These are phyloP conservation scores for Babylonia areolata DNA, from an alignment of 1,140 invertebrate genomes.

Conservation along the genomic window DNA sequence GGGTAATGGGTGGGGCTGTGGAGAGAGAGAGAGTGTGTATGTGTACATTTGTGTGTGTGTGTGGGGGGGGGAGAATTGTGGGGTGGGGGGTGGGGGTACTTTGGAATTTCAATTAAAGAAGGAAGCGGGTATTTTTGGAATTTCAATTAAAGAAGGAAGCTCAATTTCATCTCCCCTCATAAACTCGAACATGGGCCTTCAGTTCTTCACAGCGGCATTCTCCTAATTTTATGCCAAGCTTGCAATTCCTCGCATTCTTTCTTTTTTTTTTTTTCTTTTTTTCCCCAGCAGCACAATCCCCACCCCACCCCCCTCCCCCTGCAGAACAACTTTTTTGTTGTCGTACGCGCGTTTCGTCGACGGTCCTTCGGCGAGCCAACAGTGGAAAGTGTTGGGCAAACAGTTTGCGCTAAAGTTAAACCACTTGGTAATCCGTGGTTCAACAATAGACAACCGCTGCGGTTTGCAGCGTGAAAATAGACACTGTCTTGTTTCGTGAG, in stretches of 20 bases:
- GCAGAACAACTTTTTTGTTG: neutral
- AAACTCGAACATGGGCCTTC: no score
- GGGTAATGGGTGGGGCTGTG: neutral
- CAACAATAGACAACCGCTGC: neutral
- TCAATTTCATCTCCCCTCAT: neutral
- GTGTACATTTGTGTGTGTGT: no score
- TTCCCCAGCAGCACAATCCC: neutral
- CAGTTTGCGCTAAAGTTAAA: constrained; percentile 27
- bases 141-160: neutral
- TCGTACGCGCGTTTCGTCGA: neutral
- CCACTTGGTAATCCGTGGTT: neutral
- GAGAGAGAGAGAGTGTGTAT: no score
- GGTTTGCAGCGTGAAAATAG: constrained; percentile 8
- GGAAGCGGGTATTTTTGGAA: no score
- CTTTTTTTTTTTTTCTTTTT: neutral
- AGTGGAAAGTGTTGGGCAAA: constrained; percentile 14
- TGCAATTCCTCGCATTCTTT: neutral
- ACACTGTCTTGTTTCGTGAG: neutral
- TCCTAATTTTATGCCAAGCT: neutral
- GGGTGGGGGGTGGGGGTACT: no score
- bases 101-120: no score
- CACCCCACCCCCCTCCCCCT: neutral
- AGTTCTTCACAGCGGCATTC: no score
- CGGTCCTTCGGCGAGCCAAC: neutral
- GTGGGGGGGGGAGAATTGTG: no score